Evolutionary conservation across 2,113 vertebrate species (phyloP).

Genomic region (Platysteira castanea): DNA sequence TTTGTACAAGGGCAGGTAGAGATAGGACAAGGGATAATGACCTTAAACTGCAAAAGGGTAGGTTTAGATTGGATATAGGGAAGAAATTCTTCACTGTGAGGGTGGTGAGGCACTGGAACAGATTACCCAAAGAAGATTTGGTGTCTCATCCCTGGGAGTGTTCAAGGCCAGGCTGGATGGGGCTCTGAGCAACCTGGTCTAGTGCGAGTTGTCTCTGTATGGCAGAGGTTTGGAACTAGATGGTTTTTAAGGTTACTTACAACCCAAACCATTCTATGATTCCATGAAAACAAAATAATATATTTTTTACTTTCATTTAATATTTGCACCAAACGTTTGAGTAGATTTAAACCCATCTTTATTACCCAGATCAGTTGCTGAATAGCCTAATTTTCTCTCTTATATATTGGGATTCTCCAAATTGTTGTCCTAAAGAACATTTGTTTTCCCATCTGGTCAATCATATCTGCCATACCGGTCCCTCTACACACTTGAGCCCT

Average conservation of each 20-base stretch:
- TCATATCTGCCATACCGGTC: not conserved
- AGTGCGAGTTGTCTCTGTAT: not conserved
- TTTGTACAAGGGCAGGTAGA: not conserved
- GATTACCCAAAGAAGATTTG: not conserved
- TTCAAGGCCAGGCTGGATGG: not conserved
- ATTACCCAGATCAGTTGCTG: not conserved
- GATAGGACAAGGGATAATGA: not conserved
- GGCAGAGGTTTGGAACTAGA: not conserved
- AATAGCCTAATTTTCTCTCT: not conserved
- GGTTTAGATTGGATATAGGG: not conserved
- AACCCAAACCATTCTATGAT: not conserved
- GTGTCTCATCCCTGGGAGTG: not conserved
- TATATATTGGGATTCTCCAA: not conserved
- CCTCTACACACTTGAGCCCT: accelerated
- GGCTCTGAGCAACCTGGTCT: not conserved
- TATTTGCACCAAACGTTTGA: not conserved
- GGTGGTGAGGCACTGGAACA: not conserved
- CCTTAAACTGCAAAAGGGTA: not conserved
- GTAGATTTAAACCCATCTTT: not conserved
- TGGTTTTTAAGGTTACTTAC: accelerated
- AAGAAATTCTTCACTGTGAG: not conserved
- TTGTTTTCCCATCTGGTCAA: not conserved
- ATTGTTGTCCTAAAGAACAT: not conserved
- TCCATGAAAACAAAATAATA: not conserved
- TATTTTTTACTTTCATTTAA: not conserved